Conservation (phyloP, 1,140 invertebrate species). For the Drosophila kurseongensis region DNA sequence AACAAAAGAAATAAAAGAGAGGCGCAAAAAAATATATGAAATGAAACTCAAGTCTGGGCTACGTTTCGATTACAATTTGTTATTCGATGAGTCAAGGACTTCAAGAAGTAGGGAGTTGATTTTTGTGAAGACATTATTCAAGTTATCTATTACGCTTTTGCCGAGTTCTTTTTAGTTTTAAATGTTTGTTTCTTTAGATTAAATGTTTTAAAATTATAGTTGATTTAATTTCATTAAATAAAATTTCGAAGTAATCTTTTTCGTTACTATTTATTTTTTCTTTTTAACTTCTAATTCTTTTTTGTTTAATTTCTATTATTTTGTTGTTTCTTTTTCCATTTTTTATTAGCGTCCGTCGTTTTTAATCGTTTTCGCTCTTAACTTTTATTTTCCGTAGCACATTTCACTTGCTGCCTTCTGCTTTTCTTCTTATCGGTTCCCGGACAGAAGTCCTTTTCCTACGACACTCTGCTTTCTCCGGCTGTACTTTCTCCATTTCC, state of each 20-base stretch:
- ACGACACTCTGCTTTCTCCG: slow-evolving; percentile 21
- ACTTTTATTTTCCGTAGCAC: slow-evolving; percentile 60
- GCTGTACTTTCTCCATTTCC: slow-evolving; percentile 20
- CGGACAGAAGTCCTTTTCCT: slow-evolving; percentile 56
- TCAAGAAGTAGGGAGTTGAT: background rate
- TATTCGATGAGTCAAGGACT: slow-evolving; percentile 8
- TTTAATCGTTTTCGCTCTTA: slow-evolving; percentile 74
- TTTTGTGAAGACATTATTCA: background rate
- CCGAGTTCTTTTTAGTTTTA: too few relatives aligned
- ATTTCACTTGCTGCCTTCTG: slow-evolving; percentile 46
- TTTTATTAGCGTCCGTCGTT: slow-evolving; percentile 63
- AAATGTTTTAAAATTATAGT: too few relatives aligned
- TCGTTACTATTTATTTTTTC: background rate
- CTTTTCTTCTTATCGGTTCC: slow-evolving; percentile 56
- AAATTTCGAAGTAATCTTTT: background rate
- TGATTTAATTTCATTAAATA: too few relatives aligned
- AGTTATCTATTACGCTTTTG: background rate
- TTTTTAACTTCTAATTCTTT: background rate
- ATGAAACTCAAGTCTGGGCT: slow-evolving; percentile 1
- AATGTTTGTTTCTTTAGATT: too few relatives aligned
- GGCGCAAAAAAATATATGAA: background rate
- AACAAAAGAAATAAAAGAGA: slow-evolving; percentile 2
- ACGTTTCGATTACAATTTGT: slow-evolving; percentile 50
- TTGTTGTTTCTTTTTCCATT: slow-evolving; percentile 19
- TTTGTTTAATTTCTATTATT: background rate